These are phyloP conservation scores for Saguinus imperator DNA, from an alignment of 2,113 vertebrate genomes.

Conservation along the genomic window DNA sequence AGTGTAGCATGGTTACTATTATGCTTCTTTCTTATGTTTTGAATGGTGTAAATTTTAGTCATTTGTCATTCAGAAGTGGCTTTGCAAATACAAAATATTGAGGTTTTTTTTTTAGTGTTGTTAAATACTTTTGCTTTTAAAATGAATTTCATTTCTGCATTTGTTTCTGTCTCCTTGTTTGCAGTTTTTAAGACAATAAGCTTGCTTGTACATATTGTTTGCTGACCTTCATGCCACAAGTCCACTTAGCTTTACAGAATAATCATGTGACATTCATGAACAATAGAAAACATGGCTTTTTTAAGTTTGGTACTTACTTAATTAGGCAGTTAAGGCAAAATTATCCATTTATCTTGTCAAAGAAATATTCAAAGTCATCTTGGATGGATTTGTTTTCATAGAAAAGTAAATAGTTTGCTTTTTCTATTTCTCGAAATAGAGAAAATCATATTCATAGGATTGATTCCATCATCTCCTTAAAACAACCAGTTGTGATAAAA, in stretches of 20 bases:
- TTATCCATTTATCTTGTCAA: background rate
- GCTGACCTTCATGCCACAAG: constrained; percentile 48
- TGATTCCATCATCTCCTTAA: background rate
- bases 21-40: constrained; percentile 21
- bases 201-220: background rate
- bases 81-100: constrained; percentile 13
- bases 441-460: background rate
- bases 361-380: constrained; percentile 23
- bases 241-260: constrained; percentile 38
- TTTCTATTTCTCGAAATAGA: constrained; percentile 30
- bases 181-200: background rate
- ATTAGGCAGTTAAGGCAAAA: background rate
- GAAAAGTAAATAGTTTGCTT: constrained; percentile 40
- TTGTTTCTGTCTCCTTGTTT: background rate
- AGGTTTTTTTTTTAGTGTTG: background rate
- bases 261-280: constrained; percentile 37
- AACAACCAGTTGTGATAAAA: background rate
- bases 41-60: background rate
- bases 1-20: background rate
- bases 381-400: constrained; percentile 32
- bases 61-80: background rate
- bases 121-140: constrained; percentile 35
- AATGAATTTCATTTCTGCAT: background rate
- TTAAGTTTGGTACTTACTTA: constrained; percentile 44
- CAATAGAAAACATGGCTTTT: constrained; percentile 20